Evolutionary conservation across 2,888 invertebrate genomes (phyloP).

Genomic region (Galerucella calmariensis): DNA sequence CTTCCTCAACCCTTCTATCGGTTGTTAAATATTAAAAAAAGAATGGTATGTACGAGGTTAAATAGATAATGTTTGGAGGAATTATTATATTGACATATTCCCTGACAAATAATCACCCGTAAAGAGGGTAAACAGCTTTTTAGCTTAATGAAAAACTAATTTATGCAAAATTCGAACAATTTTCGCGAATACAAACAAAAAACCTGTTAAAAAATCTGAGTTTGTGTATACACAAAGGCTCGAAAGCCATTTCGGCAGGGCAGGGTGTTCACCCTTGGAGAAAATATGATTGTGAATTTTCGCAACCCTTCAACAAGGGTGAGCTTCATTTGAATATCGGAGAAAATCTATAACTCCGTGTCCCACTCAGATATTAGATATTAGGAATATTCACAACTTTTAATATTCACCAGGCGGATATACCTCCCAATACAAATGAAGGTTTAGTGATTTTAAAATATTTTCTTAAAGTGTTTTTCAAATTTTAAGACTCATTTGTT

Average conservation of each 20-base stretch:
- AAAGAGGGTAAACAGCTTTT: conserved; percentile 36
- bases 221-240: conserved; percentile 56
- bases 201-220: conserved; percentile 57
- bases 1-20: background rate
- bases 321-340: conserved; percentile 61
- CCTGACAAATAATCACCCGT: conserved; percentile 25
- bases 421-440: background rate
- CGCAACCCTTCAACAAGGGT: conserved; percentile 61
- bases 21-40: background rate
- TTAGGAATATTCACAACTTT: conserved; percentile 47
- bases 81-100: conserved; percentile 12
- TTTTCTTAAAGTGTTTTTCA: background rate
- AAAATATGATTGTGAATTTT: conserved; percentile 62
- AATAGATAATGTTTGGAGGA: background rate
- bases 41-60: background rate
- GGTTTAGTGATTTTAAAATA: background rate
- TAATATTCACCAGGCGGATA: conserved; percentile 29
- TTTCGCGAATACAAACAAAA: conserved; percentile 50
- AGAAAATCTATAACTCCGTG: conserved; percentile 56
- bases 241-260: conserved; percentile 47
- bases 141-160: conserved; percentile 46
- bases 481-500: background rate
- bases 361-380: conserved; percentile 58
- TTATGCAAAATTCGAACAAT: conserved; percentile 49
- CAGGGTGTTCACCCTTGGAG: conserved; percentile 61